phyloP scores from a whole-genome alignment of 2,888 invertebrate genomes.

The Xestia xanthographa region DNA sequence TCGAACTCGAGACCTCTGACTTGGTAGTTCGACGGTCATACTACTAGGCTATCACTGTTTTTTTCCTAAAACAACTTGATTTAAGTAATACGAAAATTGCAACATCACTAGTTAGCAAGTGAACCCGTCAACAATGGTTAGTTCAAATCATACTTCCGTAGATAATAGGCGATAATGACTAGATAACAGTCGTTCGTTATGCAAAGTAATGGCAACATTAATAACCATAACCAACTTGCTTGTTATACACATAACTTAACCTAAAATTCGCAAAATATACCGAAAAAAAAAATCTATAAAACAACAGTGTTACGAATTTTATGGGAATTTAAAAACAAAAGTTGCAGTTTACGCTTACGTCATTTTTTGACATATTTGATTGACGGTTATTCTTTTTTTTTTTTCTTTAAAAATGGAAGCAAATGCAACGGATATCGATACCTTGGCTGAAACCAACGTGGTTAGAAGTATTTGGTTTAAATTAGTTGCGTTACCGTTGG shows the following conservation, averaged over 20 bases:
- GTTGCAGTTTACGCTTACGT: neutral
- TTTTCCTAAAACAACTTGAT: neutral
- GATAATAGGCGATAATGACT: conserved; percentile 60
- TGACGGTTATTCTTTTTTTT: neutral
- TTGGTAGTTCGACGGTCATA: no score
- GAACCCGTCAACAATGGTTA: conserved; percentile 22
- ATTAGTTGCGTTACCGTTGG: conserved; percentile 65
- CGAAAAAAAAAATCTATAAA: neutral
- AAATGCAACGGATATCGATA: conserved; percentile 29
- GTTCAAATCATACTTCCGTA: conserved; percentile 43
- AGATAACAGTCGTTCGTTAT: conserved; percentile 53
- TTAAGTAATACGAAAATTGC: neutral
- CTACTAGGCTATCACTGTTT: no score
- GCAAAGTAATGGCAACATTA: conserved; percentile 34
- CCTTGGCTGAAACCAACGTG: neutral
- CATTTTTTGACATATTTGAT: neutral
- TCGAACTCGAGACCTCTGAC: no score
- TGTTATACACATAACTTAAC: conserved; percentile 6
- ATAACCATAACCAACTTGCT: conserved; percentile 32
- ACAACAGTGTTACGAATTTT: neutral
- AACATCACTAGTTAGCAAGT: conserved; percentile 10
- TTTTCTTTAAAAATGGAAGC: conserved; percentile 38
- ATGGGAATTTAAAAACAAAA: no score
- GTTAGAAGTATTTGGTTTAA: conserved; percentile 62
- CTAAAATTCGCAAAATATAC: neutral